Base-by-base conservation (phyloP, 2,113 vertebrate genomes). In the Perca schrenkii region DNA sequence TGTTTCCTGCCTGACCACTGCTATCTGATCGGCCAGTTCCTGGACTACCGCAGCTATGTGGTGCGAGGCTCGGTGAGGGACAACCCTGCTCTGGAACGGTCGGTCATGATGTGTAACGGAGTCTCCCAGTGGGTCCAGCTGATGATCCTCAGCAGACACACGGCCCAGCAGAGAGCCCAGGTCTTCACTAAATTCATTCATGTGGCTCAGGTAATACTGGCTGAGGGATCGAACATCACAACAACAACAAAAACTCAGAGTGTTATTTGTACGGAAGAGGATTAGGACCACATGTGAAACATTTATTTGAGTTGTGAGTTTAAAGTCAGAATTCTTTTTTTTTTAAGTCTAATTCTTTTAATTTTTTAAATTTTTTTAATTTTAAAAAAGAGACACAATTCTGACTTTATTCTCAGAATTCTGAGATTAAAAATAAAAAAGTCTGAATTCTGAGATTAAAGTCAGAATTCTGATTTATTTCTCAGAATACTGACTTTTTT, bases 71-170 rank as follows among this genome's bases (percentile, higher is more conserved):
- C 97, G 0, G 96, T 98, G 87, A 86, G 93, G 50, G 96, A 95
- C 77, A 97, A 96, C 88, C 95, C 95, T 0, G 93, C 96, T 1
- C 94, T 98, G 91, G 97, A 98, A 84, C 95, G 96, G 0, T 97
- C 97, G 0, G 97, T 98, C 14, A 95, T 96, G 82, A 94, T 98
- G 92, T 98, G 96, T 68, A 98, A 98, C 25, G 97, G 97, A 0
- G 96, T 98, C 54, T 98, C 97, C 15, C 97, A 98, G 89, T 98
- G 97, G 97, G 97, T 98, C 57, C 97, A 98, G 91, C 95, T 98
- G 75, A 98, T 98, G 97, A 97, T 98, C 88, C 96, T 98, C 66
- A 98, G 95, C 91, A 94, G 97, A 34, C 97, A 96, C n/a, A 97
- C 96, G 0, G 93, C 97, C 8, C 95, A 96, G 70, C 97, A 98